Evolutionary conservation across 1,140 invertebrate species (phyloP).

Genomic region (Drosophila subobscura): DNA sequence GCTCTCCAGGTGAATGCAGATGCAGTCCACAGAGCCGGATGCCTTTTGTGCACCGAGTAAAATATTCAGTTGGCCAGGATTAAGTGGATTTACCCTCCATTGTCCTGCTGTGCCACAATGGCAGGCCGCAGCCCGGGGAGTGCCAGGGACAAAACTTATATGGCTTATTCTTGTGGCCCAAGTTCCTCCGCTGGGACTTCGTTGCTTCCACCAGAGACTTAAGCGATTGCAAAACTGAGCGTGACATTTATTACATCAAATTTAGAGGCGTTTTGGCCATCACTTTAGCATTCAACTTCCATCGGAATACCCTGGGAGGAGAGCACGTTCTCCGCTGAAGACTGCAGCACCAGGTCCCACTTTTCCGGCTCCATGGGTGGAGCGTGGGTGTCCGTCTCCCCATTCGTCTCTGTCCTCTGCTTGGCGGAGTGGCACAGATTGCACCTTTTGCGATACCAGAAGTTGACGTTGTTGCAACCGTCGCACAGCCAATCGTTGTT

Average conservation of each 20-base stretch:
- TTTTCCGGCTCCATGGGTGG: slow-evolving; percentile 8
- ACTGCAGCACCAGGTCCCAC: not conserved
- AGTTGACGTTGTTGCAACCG: slow-evolving; percentile 59
- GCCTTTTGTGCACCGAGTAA: slow-evolving; percentile 39
- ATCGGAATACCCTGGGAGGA: not conserved
- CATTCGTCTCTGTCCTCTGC: slow-evolving; percentile 9
- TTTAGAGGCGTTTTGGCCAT: not conserved
- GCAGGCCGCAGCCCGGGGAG: not conserved
- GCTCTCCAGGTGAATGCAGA: slow-evolving; percentile 43
- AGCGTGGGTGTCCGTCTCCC: slow-evolving; percentile 40
- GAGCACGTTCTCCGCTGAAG: not conserved
- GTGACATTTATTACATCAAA: slow-evolving; percentile 2
- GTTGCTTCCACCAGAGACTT: too few species aligned
- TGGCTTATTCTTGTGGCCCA: too few species aligned
- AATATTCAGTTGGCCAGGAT: slow-evolving; percentile 64
- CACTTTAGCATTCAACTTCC: not conserved
- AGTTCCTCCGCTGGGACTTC: too few species aligned
- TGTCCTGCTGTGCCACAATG: slow-evolving; percentile 40
- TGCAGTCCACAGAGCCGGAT: not conserved
- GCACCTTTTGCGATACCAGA: slow-evolving; percentile 65
- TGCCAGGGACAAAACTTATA: too few species aligned
- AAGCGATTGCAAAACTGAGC: too few species aligned
- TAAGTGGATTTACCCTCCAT: slow-evolving; percentile 61
- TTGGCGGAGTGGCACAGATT: slow-evolving; percentile 56
- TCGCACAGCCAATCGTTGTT: slow-evolving; percentile 55